These are phyloP conservation scores for Tachysurus vachellii DNA, from an alignment of 2,113 vertebrate species.

Conservation along the genomic window DNA sequence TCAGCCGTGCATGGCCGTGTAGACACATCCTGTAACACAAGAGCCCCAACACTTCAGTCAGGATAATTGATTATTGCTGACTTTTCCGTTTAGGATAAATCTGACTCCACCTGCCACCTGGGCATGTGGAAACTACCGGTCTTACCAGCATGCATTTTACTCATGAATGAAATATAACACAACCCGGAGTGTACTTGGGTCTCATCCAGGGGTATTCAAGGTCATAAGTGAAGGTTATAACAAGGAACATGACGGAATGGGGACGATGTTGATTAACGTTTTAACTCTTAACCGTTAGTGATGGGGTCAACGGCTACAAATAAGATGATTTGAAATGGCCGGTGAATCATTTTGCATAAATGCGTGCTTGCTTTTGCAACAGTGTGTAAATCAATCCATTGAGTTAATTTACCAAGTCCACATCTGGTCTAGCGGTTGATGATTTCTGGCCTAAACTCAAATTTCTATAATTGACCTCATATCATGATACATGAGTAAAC, in stretches of 20 bases:
- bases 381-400: neutral
- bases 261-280: neutral
- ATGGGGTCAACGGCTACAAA: neutral
- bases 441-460: neutral
- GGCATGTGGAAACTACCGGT: slow-evolving; percentile 8
- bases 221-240: neutral
- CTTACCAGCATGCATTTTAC: neutral
- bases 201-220: neutral
- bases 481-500: neutral
- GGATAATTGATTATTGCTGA: slow-evolving; percentile 16
- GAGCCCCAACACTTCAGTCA: slow-evolving; percentile 16
- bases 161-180: neutral
- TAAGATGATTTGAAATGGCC: neutral
- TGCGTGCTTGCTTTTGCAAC: no score
- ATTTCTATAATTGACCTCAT: neutral
- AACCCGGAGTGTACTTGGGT: neutral
- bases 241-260: neutral
- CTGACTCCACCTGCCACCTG: neutral
- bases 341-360: neutral
- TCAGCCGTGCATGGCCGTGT: slow-evolving; percentile 37
- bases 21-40: slow-evolving; percentile 34
- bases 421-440: neutral
- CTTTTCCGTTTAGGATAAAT: neutral
- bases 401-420: neutral
- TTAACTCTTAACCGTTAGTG: neutral